Evolutionary conservation across 2,113 vertebrate species (phyloP).

Genomic region (Peromyscus maniculatus): DNA sequence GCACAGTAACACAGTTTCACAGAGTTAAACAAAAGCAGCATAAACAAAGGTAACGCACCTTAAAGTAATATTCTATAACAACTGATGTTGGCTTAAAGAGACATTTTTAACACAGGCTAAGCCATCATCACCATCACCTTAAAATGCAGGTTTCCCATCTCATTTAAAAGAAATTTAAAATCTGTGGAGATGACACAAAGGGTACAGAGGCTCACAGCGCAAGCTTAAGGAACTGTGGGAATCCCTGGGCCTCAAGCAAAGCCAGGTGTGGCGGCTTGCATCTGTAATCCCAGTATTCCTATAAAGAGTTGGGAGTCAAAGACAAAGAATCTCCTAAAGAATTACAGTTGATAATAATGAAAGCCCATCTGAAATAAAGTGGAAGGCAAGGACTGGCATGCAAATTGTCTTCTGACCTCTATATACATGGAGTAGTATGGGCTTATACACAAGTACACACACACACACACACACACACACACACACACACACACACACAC

Average conservation of each 20-base stretch:
- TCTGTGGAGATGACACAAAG: not conserved
- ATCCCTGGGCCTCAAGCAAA: no score
- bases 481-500: not conserved
- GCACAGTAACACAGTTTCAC: no score
- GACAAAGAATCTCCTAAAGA: no score
- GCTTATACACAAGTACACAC: fast-evolving
- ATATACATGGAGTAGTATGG: no score
- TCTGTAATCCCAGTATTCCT: not conserved
- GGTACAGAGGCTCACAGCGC: not conserved
- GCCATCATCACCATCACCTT: not conserved
- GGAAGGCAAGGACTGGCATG: not conserved
- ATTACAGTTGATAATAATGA: not conserved
- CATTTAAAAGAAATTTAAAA: constrained; percentile 5
- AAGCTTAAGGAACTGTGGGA: no score
- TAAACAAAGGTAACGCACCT: no score
- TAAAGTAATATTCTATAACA: no score
- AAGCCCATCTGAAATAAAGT: not conserved
- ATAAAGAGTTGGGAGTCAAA: no score
- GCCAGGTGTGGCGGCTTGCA: not conserved
- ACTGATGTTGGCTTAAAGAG: not conserved
- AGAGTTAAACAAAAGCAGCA: no score
- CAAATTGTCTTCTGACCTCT: not conserved
- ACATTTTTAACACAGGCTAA: not conserved
- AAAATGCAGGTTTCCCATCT: not conserved
- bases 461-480: not conserved